A percentile compares a stretch with the other conserved stretches of the same genome.
phyloP scores from a whole-genome alignment of 2,888 invertebrate genomes.

The Sesia bembeciformis region DNA sequence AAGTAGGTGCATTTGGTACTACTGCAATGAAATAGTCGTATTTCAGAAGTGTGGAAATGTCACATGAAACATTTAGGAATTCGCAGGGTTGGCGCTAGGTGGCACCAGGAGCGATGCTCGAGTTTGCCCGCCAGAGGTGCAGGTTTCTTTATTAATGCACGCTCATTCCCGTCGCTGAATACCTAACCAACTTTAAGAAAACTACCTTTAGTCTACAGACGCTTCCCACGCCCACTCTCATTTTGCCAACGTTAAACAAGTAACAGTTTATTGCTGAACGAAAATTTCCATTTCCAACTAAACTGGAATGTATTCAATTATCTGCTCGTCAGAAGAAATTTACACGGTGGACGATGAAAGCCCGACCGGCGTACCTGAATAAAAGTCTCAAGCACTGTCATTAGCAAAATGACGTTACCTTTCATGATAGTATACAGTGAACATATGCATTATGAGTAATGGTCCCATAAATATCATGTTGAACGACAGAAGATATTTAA shows the following conservation, averaged over 20 bases:
- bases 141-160: conserved; percentile 43
- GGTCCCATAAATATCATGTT: not conserved
- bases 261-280: conserved; percentile 47
- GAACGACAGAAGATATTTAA: conserved; percentile 20
- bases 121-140: conserved; percentile 34
- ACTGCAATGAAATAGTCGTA: not conserved
- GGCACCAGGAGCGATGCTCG: conserved; percentile 8
- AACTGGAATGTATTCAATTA: conserved; percentile 44
- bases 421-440: not conserved
- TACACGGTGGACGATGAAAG: conserved; percentile 30
- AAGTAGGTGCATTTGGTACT: not conserved
- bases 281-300: conserved; percentile 40
- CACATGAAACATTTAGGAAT: conserved; percentile 7
- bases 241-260: conserved; percentile 50
- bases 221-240: conserved; percentile 27
- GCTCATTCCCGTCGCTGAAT: conserved; percentile 12
- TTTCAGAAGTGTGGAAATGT: conserved; percentile 8
- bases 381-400: conserved; percentile 30
- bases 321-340: conserved; percentile 32
- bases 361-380: conserved; percentile 17
- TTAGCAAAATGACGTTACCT: conserved; percentile 35
- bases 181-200: conserved; percentile 54
- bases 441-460: not conserved
- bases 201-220: conserved; percentile 28
- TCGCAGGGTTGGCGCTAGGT: conserved; percentile 1